These are phyloP conservation scores for Sebastes itinus DNA, from an alignment of 2,797 vertebrate genomes.

Conservation along the genomic window DNA sequence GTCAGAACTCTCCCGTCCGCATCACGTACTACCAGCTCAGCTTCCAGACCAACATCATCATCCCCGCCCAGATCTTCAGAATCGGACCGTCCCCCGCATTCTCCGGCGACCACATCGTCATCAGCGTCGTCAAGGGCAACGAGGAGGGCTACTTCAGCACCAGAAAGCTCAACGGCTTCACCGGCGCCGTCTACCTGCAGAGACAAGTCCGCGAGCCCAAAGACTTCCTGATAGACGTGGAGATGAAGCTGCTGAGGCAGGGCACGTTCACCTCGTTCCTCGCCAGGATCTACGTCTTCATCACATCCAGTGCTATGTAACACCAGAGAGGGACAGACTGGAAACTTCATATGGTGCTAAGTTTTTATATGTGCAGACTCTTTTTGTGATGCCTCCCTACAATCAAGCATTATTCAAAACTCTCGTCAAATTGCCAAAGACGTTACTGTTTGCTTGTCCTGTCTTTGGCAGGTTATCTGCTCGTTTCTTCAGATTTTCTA, in stretches of 20 bases:
- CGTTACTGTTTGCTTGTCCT: neutral
- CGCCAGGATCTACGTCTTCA: slow-evolving; percentile 91
- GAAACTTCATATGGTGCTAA: slow-evolving; percentile 75
- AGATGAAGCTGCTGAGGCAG: slow-evolving; percentile 95
- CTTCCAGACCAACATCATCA: slow-evolving; percentile 90
- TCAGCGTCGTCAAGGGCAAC: slow-evolving; percentile 88
- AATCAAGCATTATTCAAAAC: slow-evolving; percentile 11
- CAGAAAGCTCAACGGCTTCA: slow-evolving; percentile 89
- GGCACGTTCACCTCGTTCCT: slow-evolving; percentile 81
- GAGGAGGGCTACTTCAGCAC: slow-evolving; percentile 92
- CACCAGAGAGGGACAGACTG: neutral
- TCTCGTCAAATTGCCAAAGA: slow-evolving; percentile 28
- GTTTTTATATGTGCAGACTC: slow-evolving; percentile 35
- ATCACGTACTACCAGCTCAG: slow-evolving; percentile 94
- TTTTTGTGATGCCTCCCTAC: slow-evolving; percentile 15
- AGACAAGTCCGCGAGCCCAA: slow-evolving; percentile 85
- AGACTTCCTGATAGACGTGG: slow-evolving; percentile 93
- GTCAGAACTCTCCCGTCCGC: slow-evolving; percentile 86
- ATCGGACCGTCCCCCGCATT: slow-evolving; percentile 92
- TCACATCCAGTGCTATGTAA: slow-evolving; percentile 87
- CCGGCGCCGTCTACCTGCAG: slow-evolving; percentile 90
- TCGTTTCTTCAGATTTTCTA: slow-evolving; percentile 5
- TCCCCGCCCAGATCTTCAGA: slow-evolving; percentile 93
- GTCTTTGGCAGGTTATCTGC: neutral
- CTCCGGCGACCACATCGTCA: slow-evolving; percentile 88